Conservation (phyloP, 2,113 vertebrate species). For the Ivindomyrus marchei region DNA sequence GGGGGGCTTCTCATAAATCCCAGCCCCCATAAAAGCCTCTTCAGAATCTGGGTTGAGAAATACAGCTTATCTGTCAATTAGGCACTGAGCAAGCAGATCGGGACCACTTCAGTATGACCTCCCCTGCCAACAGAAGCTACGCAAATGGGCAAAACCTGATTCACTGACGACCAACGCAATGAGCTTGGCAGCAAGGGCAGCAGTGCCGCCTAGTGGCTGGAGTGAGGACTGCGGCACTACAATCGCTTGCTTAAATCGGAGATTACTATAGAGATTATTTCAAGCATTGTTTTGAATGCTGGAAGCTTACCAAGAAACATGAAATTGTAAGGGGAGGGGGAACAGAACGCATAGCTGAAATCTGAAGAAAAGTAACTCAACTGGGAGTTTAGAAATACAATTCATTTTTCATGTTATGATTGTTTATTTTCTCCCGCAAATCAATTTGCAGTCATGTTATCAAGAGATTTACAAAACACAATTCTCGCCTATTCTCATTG, state of each 20-base stretch:
- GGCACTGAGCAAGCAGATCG: not conserved
- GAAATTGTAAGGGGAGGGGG: not conserved
- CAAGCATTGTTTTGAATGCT: not conserved
- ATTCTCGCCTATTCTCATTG: not conserved
- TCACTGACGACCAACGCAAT: not conserved
- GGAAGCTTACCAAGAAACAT: not conserved
- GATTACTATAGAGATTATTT: not conserved
- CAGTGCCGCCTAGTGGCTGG: constrained; percentile 14
- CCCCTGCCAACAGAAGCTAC: not conserved
- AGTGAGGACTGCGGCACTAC: not conserved
- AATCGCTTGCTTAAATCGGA: not conserved
- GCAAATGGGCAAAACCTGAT: not conserved
- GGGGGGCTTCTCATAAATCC: not conserved
- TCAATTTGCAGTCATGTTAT: not conserved
- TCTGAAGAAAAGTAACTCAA: not conserved
- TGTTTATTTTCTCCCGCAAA: not conserved
- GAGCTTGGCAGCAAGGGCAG: not conserved
- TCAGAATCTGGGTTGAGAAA: not conserved
- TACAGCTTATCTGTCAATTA: not conserved
- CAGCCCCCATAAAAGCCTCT: not conserved
- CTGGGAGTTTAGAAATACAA: constrained; percentile 1
- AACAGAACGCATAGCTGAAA: not conserved
- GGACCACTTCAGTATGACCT: not conserved
- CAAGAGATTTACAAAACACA: not conserved
- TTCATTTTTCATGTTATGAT: not conserved